These are phyloP conservation scores for Drosophila paramelanica DNA, from an alignment of 2,888 invertebrate species.

Conservation along the genomic window DNA sequence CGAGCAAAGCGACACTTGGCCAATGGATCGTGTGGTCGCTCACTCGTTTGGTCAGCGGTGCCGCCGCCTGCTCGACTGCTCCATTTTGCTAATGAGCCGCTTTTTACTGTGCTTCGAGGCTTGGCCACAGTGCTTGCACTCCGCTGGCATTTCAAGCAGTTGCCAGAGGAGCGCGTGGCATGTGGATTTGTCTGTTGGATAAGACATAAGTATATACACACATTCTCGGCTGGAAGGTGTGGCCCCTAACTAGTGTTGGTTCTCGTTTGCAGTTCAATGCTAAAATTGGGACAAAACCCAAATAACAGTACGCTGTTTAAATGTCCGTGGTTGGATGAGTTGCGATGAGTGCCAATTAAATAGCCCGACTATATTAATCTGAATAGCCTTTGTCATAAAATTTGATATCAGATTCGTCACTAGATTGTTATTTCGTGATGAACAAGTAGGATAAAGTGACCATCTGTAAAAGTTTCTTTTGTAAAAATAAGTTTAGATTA, in stretches of 20 bases:
- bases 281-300: not conserved
- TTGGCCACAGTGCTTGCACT: slow-evolving; percentile 42
- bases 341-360: not conserved
- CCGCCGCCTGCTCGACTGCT: slow-evolving; percentile 38
- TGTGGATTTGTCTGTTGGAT: slow-evolving; percentile 30
- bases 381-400: too few species aligned
- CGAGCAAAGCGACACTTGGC: slow-evolving; percentile 74
- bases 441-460: too few species aligned
- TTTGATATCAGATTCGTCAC: too few species aligned
- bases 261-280: not conserved
- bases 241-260: slow-evolving; percentile 22
- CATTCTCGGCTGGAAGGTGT: slow-evolving; percentile 34
- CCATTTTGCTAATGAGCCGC: slow-evolving; percentile 69
- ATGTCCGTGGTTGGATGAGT: not conserved
- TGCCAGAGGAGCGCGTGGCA: slow-evolving; percentile 29
- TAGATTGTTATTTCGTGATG: too few species aligned
- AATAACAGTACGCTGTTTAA: not conserved
- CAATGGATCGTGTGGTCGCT: slow-evolving; percentile 64
- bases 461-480: too few species aligned
- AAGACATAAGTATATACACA: not conserved
- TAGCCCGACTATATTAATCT: too few species aligned
- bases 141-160: slow-evolving; percentile 21
- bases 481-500: too few species aligned
- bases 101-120: slow-evolving; percentile 34
- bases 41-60: slow-evolving; percentile 14